Conservation (phyloP, 1,140 invertebrate genomes). For the Wasmannia auropunctata region DNA sequence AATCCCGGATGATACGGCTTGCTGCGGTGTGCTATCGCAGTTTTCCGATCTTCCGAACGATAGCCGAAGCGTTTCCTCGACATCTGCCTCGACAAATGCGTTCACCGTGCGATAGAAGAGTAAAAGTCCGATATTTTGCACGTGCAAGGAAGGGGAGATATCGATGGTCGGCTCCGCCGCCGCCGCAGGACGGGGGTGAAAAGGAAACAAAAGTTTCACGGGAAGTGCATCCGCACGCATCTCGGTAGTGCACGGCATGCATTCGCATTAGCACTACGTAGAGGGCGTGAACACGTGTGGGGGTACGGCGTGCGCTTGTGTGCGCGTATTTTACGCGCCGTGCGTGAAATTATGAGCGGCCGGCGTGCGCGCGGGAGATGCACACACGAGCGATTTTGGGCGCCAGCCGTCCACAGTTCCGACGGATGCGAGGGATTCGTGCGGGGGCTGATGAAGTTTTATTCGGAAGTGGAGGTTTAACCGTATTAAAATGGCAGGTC, state of each 20-base stretch:
- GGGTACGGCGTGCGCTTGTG: not conserved
- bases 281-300: conserved; percentile 55
- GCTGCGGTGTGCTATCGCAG: not conserved
- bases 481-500: conserved; percentile 73
- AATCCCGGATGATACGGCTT: not conserved
- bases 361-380: not conserved
- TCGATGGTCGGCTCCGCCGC: conserved; percentile 47
- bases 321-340: not conserved
- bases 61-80: conserved; percentile 6
- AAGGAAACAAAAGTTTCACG: conserved; percentile 67
- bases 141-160: conserved; percentile 64
- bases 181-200: not conserved
- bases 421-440: conserved; percentile 73
- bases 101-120: not conserved
- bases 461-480: conserved; percentile 80
- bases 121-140: conserved; percentile 54
- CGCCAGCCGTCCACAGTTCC: conserved; percentile 78
- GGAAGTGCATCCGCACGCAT: conserved; percentile 57
- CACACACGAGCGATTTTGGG: conserved; percentile 72
- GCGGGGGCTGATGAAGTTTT: conserved; percentile 67
- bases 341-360: conserved; percentile 10
- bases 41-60: conserved; percentile 14
- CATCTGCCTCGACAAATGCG: not conserved
- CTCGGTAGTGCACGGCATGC: conserved; percentile 33
- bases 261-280: conserved; percentile 41